Percentiles rank a stretch among this genome's conserved stretches.
Evolutionary conservation across 2,797 vertebrate species (phyloP).

Genomic region (Malurus splendens): DNA sequence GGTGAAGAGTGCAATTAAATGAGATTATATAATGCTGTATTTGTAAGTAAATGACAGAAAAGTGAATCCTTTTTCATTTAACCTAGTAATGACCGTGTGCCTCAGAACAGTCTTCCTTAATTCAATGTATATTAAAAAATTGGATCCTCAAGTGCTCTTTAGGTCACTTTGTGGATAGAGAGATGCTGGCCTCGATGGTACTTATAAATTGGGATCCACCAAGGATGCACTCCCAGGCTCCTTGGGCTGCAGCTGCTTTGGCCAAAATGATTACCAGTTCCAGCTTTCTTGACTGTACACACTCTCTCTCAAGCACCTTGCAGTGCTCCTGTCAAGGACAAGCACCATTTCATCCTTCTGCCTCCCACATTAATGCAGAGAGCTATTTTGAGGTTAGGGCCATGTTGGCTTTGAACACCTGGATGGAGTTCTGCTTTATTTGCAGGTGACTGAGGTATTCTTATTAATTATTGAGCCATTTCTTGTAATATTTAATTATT

Average conservation of each 20-base stretch:
- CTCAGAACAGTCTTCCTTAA: background rate
- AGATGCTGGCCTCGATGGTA: background rate
- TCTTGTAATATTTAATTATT: constrained; percentile 51
- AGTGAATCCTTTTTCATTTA: background rate
- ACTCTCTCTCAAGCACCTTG: constrained; percentile 11
- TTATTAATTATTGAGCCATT: constrained; percentile 47
- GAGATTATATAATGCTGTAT: background rate
- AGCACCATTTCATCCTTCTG: background rate
- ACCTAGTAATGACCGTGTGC: background rate
- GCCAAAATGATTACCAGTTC: background rate
- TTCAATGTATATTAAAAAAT: background rate
- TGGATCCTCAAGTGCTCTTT: background rate
- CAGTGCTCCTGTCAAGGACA: constrained; percentile 20
- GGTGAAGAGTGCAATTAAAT: constrained; percentile 18
- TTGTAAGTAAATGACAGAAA: constrained; percentile 18
- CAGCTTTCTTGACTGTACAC: background rate
- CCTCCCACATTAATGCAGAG: background rate
- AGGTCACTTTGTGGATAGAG: background rate
- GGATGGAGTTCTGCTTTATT: constrained; percentile 12
- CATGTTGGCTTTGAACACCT: constrained; percentile 2
- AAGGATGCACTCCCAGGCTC: background rate
- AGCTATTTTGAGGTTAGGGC: constrained; percentile 10
- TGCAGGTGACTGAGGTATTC: background rate
- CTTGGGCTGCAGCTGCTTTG: background rate
- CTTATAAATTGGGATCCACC: background rate